Base-by-base conservation (phyloP, 2,113 vertebrate species). In the Psilopogon haemacephalus region DNA sequence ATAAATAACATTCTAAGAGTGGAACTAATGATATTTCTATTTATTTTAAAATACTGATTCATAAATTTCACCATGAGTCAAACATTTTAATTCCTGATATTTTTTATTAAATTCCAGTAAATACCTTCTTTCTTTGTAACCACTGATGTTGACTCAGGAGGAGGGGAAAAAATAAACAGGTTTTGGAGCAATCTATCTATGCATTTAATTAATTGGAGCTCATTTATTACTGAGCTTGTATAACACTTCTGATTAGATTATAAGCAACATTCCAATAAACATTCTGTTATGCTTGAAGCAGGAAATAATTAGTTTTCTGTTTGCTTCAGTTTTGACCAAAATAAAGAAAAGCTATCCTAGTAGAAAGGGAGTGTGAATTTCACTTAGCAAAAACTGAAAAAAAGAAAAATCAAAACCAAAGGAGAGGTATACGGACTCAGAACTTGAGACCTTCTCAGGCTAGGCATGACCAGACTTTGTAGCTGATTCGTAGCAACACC, bases 121-220 rank as follows among this genome's bases (percentile, higher is more conserved):
- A 56, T 72, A 48, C 58, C 26, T 68, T 54, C 37, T 50, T 91
- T 67, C 90, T 93, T 86, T 94, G 69, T 91, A 90, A 76, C 64
- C 94, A 83, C 38, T 88, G 58, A 84, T 95, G 82, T 55, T 93
- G 64, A 27, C 84, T 56, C 52, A 18, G n/a, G 21, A 64, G 21
- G 18, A n/a, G 65, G 5, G 5, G 11, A 78, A 88, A 84, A 91
- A 81, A 69, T 37, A 77, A 85, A 82, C 11, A 32, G 24, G 81
- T 91, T 93, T 91, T 95, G 63, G 24, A 37, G 86, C 71, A 58
- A 82, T 90, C 83, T 91, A 72, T 64, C 52, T 92, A 67, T 77
- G 30, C 67, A 85, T 93, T 87, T 93, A 93, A 88, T 95, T 96
- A 89, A 86, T 94, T 92, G 38, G 70, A 64, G 82, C 86, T 97